Percentiles rank a stretch among this genome's conserved stretches.
Conservation (phyloP, 2,888 invertebrate species). For the Lasioglossum calceatum region DNA sequence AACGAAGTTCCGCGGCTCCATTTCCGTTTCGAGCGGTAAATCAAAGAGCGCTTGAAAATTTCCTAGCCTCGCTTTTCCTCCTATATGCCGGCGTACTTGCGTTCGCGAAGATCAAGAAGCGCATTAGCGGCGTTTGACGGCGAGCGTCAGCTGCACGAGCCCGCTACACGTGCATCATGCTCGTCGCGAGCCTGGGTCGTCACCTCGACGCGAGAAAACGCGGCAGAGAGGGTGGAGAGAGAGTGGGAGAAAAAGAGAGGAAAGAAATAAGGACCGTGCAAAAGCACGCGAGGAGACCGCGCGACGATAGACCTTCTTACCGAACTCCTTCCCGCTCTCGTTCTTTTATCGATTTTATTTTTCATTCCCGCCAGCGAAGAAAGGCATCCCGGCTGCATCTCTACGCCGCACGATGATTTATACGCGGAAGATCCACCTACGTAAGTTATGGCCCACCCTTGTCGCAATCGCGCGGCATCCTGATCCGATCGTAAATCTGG, state of each 20-base stretch:
- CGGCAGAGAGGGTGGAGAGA: not conserved
- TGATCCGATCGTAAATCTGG: conserved; percentile 69
- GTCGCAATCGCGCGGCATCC: conserved; percentile 70
- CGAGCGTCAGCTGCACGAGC: conserved; percentile 80
- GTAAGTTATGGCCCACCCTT: conserved; percentile 72
- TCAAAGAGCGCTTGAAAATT: conserved; percentile 81
- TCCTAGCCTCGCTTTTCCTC: conserved; percentile 39
- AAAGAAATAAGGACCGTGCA: not conserved
- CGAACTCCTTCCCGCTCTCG: conserved; percentile 30
- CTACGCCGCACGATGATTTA: conserved; percentile 70
- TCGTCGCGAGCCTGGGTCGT: conserved; percentile 3
- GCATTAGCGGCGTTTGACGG: conserved; percentile 83
- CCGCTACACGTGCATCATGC: conserved; percentile 67
- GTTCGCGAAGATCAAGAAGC: conserved; percentile 72
- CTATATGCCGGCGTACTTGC: too few species aligned
- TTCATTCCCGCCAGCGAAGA: conserved; percentile 40
- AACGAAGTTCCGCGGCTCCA: conserved; percentile 78
- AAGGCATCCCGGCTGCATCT: conserved; percentile 54
- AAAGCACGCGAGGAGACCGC: conserved; percentile 25
- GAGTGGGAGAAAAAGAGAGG: not conserved
- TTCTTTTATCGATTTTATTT: conserved; percentile 49
- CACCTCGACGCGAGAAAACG: not conserved
- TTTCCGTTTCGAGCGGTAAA: conserved; percentile 80
- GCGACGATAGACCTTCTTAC: conserved; percentile 37
- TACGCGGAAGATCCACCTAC: conserved; percentile 71